Conservation (phyloP, 1,140 invertebrate species). For the Trachymyrmex septentrionalis region DNA sequence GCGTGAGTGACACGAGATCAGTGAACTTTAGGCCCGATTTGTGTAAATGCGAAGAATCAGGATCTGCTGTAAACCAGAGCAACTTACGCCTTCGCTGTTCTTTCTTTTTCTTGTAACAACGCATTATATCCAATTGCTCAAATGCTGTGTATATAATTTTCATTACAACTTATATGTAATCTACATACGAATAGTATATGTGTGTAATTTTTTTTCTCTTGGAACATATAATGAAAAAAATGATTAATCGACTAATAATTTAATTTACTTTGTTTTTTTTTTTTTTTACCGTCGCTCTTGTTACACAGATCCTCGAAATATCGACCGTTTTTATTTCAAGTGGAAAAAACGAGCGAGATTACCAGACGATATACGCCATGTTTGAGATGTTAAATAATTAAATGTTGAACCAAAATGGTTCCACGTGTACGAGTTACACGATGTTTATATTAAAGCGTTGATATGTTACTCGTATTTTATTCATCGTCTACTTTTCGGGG, state of each 20-base stretch:
- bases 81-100: not conserved
- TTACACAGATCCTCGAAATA: slow-evolving; percentile 31
- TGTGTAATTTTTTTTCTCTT: not conserved
- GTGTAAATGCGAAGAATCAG: slow-evolving; percentile 15
- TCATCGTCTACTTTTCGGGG: not conserved
- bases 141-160: not conserved
- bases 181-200: not conserved
- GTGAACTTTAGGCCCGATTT: not conserved
- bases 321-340: slow-evolving; percentile 1
- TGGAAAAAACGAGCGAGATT: slow-evolving; percentile 25
- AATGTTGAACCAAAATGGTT: slow-evolving; percentile 4
- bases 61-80: slow-evolving; percentile 26
- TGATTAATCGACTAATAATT: not conserved
- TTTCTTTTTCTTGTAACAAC: not conserved
- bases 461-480: slow-evolving; percentile 11
- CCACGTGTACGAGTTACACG: not conserved
- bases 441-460: not conserved
- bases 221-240: not conserved
- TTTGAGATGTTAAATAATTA: slow-evolving; percentile 20
- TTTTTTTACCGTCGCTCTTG: slow-evolving; percentile 13
- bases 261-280: not conserved
- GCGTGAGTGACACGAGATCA: slow-evolving; percentile 22
- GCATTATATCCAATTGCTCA: not conserved
- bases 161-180: not conserved
- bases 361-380: slow-evolving; percentile 19